Conservation (phyloP, 1,140 invertebrate genomes). For the Antheraea pernyi region DNA sequence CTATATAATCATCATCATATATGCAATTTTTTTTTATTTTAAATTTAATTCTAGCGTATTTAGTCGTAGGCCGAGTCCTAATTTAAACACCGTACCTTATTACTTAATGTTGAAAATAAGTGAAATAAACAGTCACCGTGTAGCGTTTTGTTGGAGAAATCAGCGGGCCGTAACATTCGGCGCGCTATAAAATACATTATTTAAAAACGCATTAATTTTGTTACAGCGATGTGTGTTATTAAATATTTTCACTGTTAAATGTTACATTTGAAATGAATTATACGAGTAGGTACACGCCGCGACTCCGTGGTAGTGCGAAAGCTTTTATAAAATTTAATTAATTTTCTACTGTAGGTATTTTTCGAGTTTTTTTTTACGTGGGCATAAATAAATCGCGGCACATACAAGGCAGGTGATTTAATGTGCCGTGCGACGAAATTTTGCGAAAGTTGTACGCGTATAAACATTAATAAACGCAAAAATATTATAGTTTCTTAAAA, state of each 20-base stretch:
- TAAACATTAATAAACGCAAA: too few species aligned
- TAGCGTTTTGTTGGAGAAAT: not conserved
- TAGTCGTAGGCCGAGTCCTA: too few species aligned
- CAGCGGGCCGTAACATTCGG: not conserved
- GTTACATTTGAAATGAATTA: constrained; percentile 12
- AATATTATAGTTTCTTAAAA: too few species aligned
- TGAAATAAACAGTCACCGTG: not conserved
- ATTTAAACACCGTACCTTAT: not conserved
- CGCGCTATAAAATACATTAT: constrained; percentile 3
- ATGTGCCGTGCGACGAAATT: too few species aligned
- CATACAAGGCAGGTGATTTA: too few species aligned
- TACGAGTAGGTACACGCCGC: constrained; percentile 14
- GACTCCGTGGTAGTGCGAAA: constrained; percentile 25
- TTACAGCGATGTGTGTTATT: constrained; percentile 21
- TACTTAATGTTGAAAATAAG: not conserved
- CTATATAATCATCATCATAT: too few species aligned
- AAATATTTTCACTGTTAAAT: constrained; percentile 13
- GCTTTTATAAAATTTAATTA: constrained; percentile 35
- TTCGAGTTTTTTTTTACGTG: not conserved
- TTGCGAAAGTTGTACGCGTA: too few species aligned
- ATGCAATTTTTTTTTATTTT: too few species aligned
- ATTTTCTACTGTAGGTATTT: constrained; percentile 22
- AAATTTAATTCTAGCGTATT: too few species aligned
- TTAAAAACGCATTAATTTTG: constrained; percentile 12
- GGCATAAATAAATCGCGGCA: not conserved